Percentiles rank a stretch among this genome's conserved stretches.
Evolutionary conservation across 2,113 vertebrate genomes (phyloP).

Genomic region (Ursus arctos): DNA sequence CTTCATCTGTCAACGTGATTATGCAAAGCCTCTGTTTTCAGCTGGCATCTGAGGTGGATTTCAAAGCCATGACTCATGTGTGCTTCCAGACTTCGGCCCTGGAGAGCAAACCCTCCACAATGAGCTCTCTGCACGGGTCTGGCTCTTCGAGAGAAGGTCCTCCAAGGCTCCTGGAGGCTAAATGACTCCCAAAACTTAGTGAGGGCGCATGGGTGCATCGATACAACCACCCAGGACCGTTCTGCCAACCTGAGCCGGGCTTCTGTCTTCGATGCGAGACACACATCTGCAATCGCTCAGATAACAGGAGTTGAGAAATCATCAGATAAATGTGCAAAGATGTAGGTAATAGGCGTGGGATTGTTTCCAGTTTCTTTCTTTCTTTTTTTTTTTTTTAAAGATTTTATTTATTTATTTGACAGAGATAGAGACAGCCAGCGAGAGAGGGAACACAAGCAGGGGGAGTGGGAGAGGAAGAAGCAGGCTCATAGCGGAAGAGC

Average conservation of each 20-base stretch:
- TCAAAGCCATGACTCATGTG: constrained; percentile 87
- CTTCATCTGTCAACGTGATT: constrained; percentile 91
- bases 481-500: too few species aligned
- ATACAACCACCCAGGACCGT: fast-evolving
- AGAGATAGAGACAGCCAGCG: too few species aligned
- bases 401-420: too few species aligned
- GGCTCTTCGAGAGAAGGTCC: background rate
- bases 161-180: background rate
- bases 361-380: background rate
- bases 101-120: background rate
- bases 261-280: background rate
- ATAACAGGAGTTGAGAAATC: background rate
- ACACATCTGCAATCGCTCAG: background rate
- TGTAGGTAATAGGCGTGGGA: background rate
- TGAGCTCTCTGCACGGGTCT: fast-evolving
- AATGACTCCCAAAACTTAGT: background rate
- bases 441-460: too few species aligned
- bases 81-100: background rate
- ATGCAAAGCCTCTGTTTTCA: constrained; percentile 87
- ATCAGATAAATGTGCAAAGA: background rate
- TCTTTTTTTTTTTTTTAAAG: background rate
- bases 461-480: too few species aligned
- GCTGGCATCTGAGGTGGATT: constrained; percentile 88
- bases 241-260: background rate
- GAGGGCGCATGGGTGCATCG: fast-evolving